Conservation (phyloP, 2,888 invertebrate species). For the Cryptocheilus praepositus region DNA sequence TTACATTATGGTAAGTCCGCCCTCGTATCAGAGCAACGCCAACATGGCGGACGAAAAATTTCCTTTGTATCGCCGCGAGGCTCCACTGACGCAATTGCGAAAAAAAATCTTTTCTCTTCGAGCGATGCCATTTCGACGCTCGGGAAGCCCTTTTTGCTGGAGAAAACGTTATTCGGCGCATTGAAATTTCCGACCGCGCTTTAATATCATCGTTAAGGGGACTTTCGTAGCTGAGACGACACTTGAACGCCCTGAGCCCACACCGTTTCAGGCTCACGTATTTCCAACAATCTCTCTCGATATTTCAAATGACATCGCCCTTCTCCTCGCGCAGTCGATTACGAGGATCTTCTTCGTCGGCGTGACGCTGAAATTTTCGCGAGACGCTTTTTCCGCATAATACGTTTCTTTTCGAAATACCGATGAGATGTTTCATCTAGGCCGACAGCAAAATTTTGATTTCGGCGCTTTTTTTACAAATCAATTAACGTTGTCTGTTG, state of each 20-base stretch:
- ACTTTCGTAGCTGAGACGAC: constrained; percentile 35
- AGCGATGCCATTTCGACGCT: constrained; percentile 11
- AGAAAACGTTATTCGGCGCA: background rate
- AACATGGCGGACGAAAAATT: constrained; percentile 76
- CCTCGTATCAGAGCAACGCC: constrained; percentile 73
- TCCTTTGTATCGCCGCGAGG: constrained; percentile 57
- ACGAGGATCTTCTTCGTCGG: constrained; percentile 19
- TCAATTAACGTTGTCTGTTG: constrained; percentile 33
- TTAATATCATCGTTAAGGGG: constrained; percentile 29
- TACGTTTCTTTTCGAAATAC: constrained; percentile 43
- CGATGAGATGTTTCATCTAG: constrained; percentile 39
- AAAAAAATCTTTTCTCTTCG: constrained; percentile 35
- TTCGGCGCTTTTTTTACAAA: constrained; percentile 54
- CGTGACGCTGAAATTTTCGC: constrained; percentile 30
- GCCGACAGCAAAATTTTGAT: constrained; percentile 47
- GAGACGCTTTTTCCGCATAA: constrained; percentile 36
- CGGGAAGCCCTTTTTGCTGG: constrained; percentile 17
- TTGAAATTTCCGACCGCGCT: constrained; percentile 9
- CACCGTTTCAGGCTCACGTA: constrained; percentile 35
- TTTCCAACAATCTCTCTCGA: constrained; percentile 41
- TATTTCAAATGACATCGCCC: constrained; percentile 46
- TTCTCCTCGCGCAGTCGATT: constrained; percentile 19
- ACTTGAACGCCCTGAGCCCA: constrained; percentile 46
- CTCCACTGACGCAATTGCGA: constrained; percentile 50
- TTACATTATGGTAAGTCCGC: constrained; percentile 81